These are phyloP conservation scores for Brienomyrus longianalis DNA, from an alignment of 2,113 vertebrate genomes.

Conservation along the genomic window DNA sequence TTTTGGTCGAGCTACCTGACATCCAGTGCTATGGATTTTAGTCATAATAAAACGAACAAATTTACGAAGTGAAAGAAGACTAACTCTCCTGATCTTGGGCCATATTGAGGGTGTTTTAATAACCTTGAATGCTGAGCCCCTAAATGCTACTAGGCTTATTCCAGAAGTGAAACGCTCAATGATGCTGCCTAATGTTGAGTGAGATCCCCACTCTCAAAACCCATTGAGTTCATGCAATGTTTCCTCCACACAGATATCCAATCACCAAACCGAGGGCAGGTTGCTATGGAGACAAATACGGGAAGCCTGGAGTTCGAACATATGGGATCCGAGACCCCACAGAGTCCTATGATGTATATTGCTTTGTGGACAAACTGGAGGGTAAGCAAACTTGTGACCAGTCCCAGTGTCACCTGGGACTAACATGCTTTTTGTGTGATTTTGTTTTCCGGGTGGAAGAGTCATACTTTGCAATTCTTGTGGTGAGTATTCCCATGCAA, in stretches of 20 bases:
- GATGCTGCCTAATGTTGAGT: not conserved
- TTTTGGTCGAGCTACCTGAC: not conserved
- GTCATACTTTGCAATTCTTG: not conserved
- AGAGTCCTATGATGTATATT: slow-evolving; percentile 88
- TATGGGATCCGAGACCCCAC: slow-evolving; percentile 71
- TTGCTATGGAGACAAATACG: slow-evolving; percentile 76
- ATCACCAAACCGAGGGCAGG: slow-evolving; percentile 75
- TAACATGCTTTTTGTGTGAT: not conserved
- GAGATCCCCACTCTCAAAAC: not conserved
- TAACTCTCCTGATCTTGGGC: not conserved
- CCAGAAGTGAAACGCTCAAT: not conserved
- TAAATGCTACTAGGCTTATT: not conserved
- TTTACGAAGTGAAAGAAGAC: not conserved
- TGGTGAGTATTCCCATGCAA: not conserved
- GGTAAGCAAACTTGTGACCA: slow-evolving; percentile 59
- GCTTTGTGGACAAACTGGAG: slow-evolving; percentile 74
- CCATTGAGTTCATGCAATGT: not conserved
- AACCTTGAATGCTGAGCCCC: not conserved
- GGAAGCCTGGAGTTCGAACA: slow-evolving; percentile 75
- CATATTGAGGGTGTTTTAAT: not conserved
- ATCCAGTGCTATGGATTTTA: not conserved
- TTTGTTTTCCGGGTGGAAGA: not conserved
- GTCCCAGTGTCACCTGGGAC: not conserved
- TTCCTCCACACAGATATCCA: slow-evolving; percentile 70
- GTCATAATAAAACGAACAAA: not conserved